Percentiles rank a stretch among this genome's conserved stretches.
Evolutionary conservation across 2,888 invertebrate genomes (phyloP).

Genomic region (Entomobrya proxima): DNA sequence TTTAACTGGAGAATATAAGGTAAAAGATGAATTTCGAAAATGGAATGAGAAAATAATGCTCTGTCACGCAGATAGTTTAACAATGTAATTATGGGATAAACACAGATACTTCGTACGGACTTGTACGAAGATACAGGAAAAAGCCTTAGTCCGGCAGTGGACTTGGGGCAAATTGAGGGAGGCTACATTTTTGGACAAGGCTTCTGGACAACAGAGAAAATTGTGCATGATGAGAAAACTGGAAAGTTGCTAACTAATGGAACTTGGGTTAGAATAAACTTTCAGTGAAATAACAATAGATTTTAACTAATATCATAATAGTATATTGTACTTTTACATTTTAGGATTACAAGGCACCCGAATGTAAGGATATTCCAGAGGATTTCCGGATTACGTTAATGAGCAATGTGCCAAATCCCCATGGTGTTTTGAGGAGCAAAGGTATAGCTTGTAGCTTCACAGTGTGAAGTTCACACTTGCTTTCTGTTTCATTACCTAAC

Average conservation of each 20-base stretch:
- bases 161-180: constrained; percentile 78
- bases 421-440: constrained; percentile 76
- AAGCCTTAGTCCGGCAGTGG: constrained; percentile 76
- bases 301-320: neutral
- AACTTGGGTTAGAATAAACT: constrained; percentile 76
- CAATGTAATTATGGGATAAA: neutral
- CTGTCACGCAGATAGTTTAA: neutral
- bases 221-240: constrained; percentile 77
- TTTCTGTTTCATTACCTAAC: too few relatives aligned
- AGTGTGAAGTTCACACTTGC: neutral
- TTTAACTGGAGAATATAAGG: constrained; percentile 83
- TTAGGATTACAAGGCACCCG: constrained; percentile 87
- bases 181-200: constrained; percentile 78
- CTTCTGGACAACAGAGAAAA: constrained; percentile 77
- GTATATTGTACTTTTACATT: constrained; percentile 75
- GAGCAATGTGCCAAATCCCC: constrained; percentile 69
- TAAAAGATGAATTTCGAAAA: constrained; percentile 17
- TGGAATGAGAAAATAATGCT: neutral
- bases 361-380: constrained; percentile 86
- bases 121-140: constrained; percentile 75
- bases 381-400: constrained; percentile 81
- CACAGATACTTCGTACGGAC: constrained; percentile 67
- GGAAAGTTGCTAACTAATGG: constrained; percentile 77
- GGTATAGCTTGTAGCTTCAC: neutral
- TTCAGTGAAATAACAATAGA: neutral